phyloP scores from a whole-genome alignment of 2,113 vertebrate species.

The Microtus ochrogaster region DNA sequence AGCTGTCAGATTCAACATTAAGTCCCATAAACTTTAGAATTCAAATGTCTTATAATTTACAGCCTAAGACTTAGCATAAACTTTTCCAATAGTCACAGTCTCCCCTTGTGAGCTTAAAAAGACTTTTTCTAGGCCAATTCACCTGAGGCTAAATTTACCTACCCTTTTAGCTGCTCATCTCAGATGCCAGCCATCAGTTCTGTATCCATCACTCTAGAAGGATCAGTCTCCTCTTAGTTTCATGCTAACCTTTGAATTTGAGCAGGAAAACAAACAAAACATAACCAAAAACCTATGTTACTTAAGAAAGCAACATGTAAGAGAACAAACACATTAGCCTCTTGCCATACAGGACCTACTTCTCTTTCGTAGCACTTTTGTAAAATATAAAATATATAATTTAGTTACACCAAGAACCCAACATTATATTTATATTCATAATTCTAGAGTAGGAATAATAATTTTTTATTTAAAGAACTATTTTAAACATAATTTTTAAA shows the following conservation, averaged over 20 bases:
- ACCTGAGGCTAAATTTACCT: background rate
- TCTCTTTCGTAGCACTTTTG: background rate
- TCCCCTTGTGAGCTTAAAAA: background rate
- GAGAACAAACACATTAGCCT: background rate
- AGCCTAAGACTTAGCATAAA: background rate
- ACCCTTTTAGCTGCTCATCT: background rate
- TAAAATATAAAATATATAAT: background rate
- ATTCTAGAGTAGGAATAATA: constrained; percentile 1
- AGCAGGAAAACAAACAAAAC: background rate
- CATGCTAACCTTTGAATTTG: background rate
- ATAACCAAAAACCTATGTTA: background rate
- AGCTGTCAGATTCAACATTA: background rate
- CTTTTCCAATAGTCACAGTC: background rate
- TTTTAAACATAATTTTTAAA: too few species aligned
- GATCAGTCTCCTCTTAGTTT: background rate
- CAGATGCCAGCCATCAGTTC: background rate
- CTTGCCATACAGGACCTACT: background rate
- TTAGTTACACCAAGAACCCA: background rate
- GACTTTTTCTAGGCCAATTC: background rate
- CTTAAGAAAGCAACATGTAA: background rate
- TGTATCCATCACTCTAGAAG: background rate
- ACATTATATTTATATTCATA: background rate
- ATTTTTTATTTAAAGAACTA: too few species aligned
- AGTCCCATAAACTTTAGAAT: background rate
- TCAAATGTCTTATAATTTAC: background rate